Evolutionary conservation across 2,797 vertebrate genomes (phyloP).

Genomic region (Sandelia bainsii): DNA sequence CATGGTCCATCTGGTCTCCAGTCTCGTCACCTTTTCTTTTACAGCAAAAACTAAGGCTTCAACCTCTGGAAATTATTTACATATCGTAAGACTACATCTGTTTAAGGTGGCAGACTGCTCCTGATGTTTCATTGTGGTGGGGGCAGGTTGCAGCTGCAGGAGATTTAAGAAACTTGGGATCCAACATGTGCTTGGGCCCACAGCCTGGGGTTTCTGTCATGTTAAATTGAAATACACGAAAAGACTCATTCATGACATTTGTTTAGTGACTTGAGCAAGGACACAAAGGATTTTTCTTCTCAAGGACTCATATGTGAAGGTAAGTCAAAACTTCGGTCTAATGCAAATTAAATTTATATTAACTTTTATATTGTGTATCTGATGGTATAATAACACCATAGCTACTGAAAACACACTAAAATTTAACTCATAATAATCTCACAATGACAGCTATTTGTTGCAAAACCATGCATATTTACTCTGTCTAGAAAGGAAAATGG

Average conservation of each 20-base stretch:
- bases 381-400: background rate
- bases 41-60: conserved; percentile 3
- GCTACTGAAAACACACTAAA: background rate
- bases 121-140: background rate
- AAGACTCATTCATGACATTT: conserved; percentile 2
- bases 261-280: conserved; percentile 14
- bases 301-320: conserved; percentile 55
- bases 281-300: conserved; percentile 24
- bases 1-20: conserved; percentile 9
- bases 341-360: background rate
- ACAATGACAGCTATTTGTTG: background rate
- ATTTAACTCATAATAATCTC: conserved; percentile 5
- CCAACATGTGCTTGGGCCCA: conserved; percentile 24
- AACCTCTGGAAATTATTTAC: background rate
- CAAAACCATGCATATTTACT: conserved; percentile 1
- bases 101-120: conserved; percentile 7
- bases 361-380: background rate
- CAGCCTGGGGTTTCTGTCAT: background rate
- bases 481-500: background rate
- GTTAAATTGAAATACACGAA: conserved; percentile 14
- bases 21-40: conserved; percentile 4
- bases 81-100: background rate
- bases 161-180: conserved; percentile 33
- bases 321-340: conserved; percentile 43
- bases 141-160: conserved; percentile 6